Evolutionary conservation across 2,888 invertebrate species (phyloP).

Genomic region (Cacoxenus indagator): DNA sequence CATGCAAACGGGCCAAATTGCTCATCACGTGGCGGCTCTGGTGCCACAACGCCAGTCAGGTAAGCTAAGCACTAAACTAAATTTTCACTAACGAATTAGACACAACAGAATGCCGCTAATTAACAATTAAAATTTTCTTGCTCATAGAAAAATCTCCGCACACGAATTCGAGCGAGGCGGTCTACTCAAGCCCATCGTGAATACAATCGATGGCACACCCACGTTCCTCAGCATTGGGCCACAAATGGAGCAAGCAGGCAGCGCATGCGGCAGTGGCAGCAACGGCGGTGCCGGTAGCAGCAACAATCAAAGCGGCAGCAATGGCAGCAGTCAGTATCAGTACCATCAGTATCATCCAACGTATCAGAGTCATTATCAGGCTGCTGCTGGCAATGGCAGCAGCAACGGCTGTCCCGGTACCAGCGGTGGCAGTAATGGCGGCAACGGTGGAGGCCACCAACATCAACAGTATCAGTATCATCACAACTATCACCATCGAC

Average conservation of each 20-base stretch:
- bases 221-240: slow-evolving; percentile 80
- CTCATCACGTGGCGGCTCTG: slow-evolving; percentile 82
- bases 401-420: slow-evolving; percentile 58
- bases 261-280: slow-evolving; percentile 39
- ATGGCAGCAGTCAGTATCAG: slow-evolving; percentile 48
- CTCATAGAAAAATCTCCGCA: slow-evolving; percentile 86
- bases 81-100: not conserved
- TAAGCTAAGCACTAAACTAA: slow-evolving; percentile 66
- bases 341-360: slow-evolving; percentile 52
- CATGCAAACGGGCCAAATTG: slow-evolving; percentile 72
- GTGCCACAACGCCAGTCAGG: slow-evolving; percentile 93
- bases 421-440: slow-evolving; percentile 27
- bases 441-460: slow-evolving; percentile 34
- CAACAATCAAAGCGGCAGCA: slow-evolving; percentile 42
- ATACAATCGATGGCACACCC: slow-evolving; percentile 93
- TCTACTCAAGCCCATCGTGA: slow-evolving; percentile 91
- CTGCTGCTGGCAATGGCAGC: slow-evolving; percentile 71
- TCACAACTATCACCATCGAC: slow-evolving; percentile 71
- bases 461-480: slow-evolving; percentile 48
- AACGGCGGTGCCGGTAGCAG: slow-evolving; percentile 10
- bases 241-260: slow-evolving; percentile 60
- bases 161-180: slow-evolving; percentile 97
- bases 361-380: slow-evolving; percentile 45
- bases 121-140: not conserved
- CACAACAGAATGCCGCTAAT: not conserved